These are phyloP conservation scores for Ceriagrion tenellum DNA, from an alignment of 2,888 invertebrate genomes.

Conservation along the genomic window DNA sequence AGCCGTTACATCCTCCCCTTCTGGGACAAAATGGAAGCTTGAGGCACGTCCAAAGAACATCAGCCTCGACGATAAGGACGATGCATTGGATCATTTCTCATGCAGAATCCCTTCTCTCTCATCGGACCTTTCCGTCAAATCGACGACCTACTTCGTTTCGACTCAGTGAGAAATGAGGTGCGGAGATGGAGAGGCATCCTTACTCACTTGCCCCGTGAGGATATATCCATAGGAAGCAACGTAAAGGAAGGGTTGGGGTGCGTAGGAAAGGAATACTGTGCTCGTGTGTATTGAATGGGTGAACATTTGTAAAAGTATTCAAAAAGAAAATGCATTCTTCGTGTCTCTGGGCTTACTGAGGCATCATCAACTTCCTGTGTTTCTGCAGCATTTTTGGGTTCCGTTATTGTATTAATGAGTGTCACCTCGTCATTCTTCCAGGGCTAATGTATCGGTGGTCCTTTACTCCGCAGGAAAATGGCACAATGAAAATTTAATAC, in stretches of 20 bases:
- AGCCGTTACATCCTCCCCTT: background rate
- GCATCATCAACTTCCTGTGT: too few relatives aligned
- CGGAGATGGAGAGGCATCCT: background rate
- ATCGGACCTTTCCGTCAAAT: conserved; percentile 53
- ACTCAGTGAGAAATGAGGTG: background rate
- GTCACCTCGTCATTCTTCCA: too few relatives aligned
- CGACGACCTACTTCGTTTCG: conserved; percentile 40
- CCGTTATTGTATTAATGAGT: too few relatives aligned
- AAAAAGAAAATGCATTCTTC: too few relatives aligned
- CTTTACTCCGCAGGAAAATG: too few relatives aligned
- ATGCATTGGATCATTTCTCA: conserved; percentile 40
- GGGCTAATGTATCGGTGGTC: too few relatives aligned
- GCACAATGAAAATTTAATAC: too few relatives aligned
- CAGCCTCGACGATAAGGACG: background rate
- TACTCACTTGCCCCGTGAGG: background rate
- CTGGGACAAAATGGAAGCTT: conserved; percentile 7
- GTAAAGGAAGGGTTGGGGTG: background rate
- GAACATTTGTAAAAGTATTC: too few relatives aligned
- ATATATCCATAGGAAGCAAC: background rate
- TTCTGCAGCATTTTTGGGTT: too few relatives aligned
- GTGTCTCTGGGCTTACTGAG: too few relatives aligned
- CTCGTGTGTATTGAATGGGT: too few relatives aligned
- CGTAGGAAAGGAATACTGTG: background rate
- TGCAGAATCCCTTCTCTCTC: conserved; percentile 22
- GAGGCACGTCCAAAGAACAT: background rate